These are phyloP conservation scores for Brassicogethes aeneus DNA, from an alignment of 2,888 invertebrate species.

Conservation along the genomic window DNA sequence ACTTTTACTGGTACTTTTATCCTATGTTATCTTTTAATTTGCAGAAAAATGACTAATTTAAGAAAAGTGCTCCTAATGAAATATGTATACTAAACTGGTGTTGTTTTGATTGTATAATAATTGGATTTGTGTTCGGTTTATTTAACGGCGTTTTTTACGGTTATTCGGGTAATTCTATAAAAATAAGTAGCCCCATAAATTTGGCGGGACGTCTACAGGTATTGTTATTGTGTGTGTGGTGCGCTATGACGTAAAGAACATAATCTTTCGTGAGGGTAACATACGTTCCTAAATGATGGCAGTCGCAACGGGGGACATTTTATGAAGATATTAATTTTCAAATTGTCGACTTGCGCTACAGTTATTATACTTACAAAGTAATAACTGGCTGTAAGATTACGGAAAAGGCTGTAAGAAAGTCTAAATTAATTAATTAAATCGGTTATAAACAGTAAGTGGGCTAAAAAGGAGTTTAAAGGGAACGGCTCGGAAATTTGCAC, in stretches of 20 bases:
- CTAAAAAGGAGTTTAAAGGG: constrained; percentile 26
- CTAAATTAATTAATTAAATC: constrained; percentile 44
- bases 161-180: constrained; percentile 1
- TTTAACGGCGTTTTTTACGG: background rate
- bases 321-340: constrained; percentile 43
- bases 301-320: constrained; percentile 37
- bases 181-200: constrained; percentile 2
- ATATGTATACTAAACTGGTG: too few relatives aligned
- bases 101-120: too few relatives aligned
- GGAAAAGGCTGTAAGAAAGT: constrained; percentile 38
- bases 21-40: too few relatives aligned
- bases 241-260: constrained; percentile 31
- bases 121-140: background rate
- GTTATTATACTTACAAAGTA: constrained; percentile 42
- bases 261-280: constrained; percentile 39
- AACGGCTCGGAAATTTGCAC: constrained; percentile 23
- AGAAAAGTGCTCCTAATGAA: too few relatives aligned
- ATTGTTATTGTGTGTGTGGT: constrained; percentile 22
- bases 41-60: too few relatives aligned
- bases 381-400: constrained; percentile 41
- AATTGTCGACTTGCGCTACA: constrained; percentile 41
- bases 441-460: constrained; percentile 40
- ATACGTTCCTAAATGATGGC: constrained; percentile 33
- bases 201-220: constrained; percentile 22
- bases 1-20: too few relatives aligned